Evolutionary conservation across 1,140 invertebrate species (phyloP), one percentile per base, ranked within the genome.

Genomic region (Heliconius congener): DNA sequence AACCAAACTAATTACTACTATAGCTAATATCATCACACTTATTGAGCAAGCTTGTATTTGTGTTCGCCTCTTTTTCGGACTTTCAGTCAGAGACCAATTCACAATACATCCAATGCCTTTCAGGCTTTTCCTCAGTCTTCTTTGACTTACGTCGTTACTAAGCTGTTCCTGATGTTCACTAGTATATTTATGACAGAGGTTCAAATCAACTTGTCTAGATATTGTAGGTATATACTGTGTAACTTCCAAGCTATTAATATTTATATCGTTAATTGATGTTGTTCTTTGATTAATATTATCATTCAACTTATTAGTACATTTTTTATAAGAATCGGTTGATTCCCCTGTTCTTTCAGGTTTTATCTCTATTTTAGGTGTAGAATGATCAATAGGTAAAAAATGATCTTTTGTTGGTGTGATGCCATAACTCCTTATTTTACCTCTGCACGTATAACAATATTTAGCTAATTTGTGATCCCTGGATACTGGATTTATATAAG

Each of bases 1-100:
- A 82, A 94, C 83, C 86, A 94, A 92, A 90, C 91, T 94, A 87
- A 94, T 94, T 39, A 91, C 85, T 87, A 94, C 87, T 70, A 94
- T 93, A 60, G 93, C 91, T 83, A 94, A 80, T 81, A 94, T 92
- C 91, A 94, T 94, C 79, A 94, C 86, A 90, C 89, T 93, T 87
- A 94, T 94, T 90, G 93, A 94, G 90, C 91, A 94, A 42, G 91
- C 91, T 86, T 94, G 92, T 80, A 94, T 91, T 86, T 91, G 89
- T 79, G 91, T 93, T 82, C 91, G 86, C 79, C 93, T 93, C 78
- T 93, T 93, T 52, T 91, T 87, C 34, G 91, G 87, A 82, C 88
- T 92, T 76, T 95, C 93, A 83, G 87, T 91, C 75, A 93, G 84
- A 73, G 91, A 87, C 81, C 94, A 92, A 79, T 93, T 90, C 34